phyloP scores from a whole-genome alignment of 2,888 invertebrate genomes.

The Rotaria magnacalcarata region DNA sequence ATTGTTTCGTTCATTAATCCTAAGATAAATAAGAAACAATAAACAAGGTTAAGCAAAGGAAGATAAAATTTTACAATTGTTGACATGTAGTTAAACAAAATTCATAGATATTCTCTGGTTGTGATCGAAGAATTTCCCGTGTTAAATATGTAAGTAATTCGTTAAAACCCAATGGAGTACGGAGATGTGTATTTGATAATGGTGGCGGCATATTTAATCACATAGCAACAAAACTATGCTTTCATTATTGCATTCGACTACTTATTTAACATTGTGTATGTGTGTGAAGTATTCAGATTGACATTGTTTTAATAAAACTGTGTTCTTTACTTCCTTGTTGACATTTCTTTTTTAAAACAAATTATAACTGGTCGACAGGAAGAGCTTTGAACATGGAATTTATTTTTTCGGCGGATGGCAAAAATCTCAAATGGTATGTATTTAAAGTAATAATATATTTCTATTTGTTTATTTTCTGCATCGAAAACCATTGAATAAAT shows the following conservation, averaged over 20 bases:
- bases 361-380: background rate
- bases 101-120: conserved; percentile 57
- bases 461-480: too few species aligned
- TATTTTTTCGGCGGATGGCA: too few species aligned
- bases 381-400: too few species aligned
- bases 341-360: background rate
- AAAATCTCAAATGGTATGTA: too few species aligned
- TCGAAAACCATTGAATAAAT: too few species aligned
- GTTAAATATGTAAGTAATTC: conserved; percentile 58
- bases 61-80: background rate
- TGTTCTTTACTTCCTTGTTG: background rate
- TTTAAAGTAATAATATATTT: too few species aligned
- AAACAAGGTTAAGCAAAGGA: background rate
- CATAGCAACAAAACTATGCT: background rate
- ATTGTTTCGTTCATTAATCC: conserved; percentile 32
- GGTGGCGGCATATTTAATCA: conserved; percentile 21
- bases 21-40: background rate
- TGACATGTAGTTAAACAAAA: conserved; percentile 49
- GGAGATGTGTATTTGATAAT: conserved; percentile 52
- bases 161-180: conserved; percentile 60
- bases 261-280: too few species aligned
- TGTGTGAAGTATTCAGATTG: background rate
- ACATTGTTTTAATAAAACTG: background rate
- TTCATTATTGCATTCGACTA: background rate
- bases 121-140: conserved; percentile 57